Evolutionary conservation across 2,888 invertebrate species (phyloP).

Genomic region (Stomorhina lunata): DNA sequence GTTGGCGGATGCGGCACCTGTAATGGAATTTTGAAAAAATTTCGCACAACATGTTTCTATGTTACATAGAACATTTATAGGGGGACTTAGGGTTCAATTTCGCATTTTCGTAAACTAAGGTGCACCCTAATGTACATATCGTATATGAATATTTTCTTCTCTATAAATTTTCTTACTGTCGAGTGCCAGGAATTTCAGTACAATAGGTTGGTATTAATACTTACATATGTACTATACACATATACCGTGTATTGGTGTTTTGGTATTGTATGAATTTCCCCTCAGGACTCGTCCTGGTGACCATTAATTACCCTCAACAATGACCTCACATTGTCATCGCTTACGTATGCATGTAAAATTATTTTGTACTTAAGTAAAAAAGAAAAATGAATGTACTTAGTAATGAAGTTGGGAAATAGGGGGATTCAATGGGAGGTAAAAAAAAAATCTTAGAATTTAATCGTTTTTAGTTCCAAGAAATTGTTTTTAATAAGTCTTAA

Average conservation of each 20-base stretch:
- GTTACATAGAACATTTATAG: no score
- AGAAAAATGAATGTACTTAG: conserved; percentile 4
- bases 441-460: no score
- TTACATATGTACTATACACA: neutral
- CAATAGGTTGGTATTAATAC: conserved; percentile 11
- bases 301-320: conserved; percentile 49
- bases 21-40: no score
- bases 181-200: neutral
- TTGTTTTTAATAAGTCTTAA: no score
- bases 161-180: neutral
- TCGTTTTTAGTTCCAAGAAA: no score
- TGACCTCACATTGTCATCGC: conserved; percentile 36
- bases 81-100: no score
- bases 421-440: no score
- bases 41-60: no score
- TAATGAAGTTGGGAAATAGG: neutral
- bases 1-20: no score
- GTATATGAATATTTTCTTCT: neutral
- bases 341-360: conserved; percentile 25
- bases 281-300: neutral
- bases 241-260: neutral
- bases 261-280: neutral
- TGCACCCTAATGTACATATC: neutral
- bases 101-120: no score
- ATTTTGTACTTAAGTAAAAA: neutral